Conservation (phyloP, 2,113 vertebrate species). For the Pedionomus torquatus region DNA sequence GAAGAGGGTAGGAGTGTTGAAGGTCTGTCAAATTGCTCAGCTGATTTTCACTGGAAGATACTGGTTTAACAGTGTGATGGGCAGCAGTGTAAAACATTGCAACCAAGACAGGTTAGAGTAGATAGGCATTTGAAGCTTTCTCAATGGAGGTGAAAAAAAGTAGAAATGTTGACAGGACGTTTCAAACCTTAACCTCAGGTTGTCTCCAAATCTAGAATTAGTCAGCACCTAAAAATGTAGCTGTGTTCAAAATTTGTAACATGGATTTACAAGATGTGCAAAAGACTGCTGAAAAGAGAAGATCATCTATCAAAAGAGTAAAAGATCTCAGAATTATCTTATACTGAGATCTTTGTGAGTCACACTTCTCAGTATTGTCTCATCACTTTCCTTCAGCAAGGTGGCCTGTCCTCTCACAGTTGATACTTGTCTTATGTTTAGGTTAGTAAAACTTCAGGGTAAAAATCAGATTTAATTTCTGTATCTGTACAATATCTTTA, state of each 20-base stretch:
- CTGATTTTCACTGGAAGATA: neutral
- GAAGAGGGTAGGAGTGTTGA: neutral
- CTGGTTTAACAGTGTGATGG: neutral
- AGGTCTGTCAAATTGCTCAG: neutral
- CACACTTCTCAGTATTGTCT: neutral
- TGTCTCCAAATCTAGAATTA: neutral
- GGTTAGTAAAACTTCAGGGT: neutral
- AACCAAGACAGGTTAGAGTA: neutral
- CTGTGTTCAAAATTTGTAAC: neutral
- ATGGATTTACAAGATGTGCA: neutral
- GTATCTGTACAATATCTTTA: neutral
- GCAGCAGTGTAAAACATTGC: neutral
- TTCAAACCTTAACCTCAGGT: neutral
- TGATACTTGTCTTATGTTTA: neutral
- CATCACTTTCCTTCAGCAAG: rapidly evolving
- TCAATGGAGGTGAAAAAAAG: neutral
- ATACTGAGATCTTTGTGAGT: neutral
- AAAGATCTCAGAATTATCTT: neutral
- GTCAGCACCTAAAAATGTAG: neutral
- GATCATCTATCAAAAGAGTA: neutral
- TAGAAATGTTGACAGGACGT: neutral
- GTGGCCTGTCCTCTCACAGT: neutral
- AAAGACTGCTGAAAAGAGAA: neutral
- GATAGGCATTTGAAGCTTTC: neutral
- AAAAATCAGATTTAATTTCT: neutral